These are phyloP conservation scores for Platycnemis pennipes DNA, from an alignment of 2,888 invertebrate species.

Conservation along the genomic window DNA sequence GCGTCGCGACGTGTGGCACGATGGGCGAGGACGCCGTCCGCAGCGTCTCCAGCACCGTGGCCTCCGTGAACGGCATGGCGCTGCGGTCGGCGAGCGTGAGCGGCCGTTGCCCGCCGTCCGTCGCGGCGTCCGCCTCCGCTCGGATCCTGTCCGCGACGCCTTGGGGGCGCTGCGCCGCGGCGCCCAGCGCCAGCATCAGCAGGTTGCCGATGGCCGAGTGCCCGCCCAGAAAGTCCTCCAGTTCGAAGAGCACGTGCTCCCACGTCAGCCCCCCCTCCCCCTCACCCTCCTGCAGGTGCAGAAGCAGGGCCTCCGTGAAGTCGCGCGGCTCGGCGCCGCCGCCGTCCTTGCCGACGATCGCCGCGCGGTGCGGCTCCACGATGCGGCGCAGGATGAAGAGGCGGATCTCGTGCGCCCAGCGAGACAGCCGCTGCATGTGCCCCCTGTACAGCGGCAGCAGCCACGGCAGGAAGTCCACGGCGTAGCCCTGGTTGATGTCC, in stretches of 20 bases:
- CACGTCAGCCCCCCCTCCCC: conserved; percentile 82
- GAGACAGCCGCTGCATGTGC: conserved; percentile 85
- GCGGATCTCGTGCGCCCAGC: conserved; percentile 87
- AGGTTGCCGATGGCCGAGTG: conserved; percentile 93
- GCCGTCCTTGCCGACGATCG: conserved; percentile 62
- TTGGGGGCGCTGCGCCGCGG: conserved; percentile 81
- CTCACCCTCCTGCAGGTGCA: conserved; percentile 84
- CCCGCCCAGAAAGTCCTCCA: conserved; percentile 93
- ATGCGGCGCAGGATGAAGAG: conserved; percentile 88
- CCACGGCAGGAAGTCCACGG: conserved; percentile 93
- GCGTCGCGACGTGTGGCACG: conserved; percentile 93
- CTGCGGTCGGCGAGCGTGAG: conserved; percentile 85
- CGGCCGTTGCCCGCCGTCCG: conserved; percentile 80
- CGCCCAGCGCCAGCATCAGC: conserved; percentile 88
- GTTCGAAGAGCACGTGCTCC: conserved; percentile 89
- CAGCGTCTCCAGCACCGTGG: conserved; percentile 89
- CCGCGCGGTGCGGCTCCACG: conserved; percentile 82
- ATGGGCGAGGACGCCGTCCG: conserved; percentile 92
- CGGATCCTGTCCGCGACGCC: conserved; percentile 83
- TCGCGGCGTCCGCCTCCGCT: conserved; percentile 85
- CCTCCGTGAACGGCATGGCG: conserved; percentile 89
- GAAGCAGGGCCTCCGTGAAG: conserved; percentile 89
- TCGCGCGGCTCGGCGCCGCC: conserved; percentile 81
- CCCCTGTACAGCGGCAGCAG: conserved; percentile 86
- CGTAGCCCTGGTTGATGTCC: conserved; percentile 92